Percentiles rank a stretch among this genome's conserved stretches.
phyloP scores from a whole-genome alignment of 2,113 vertebrate species.

The Apaloderma vittatum region DNA sequence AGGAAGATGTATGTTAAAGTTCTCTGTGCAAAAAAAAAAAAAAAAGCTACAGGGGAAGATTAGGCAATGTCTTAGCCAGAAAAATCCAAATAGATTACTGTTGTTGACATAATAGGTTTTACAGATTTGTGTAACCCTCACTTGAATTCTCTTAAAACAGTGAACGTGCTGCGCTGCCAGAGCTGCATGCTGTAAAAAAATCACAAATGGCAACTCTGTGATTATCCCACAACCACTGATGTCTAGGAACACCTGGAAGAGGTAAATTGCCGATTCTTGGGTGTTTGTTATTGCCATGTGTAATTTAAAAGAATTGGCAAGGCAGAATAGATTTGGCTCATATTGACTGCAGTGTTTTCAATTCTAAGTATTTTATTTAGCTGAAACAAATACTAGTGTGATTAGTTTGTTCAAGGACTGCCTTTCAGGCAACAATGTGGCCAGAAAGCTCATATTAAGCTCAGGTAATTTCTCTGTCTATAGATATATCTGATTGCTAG shows the following conservation, averaged over 20 bases:
- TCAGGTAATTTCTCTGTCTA: background rate
- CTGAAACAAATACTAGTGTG: background rate
- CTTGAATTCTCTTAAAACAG: background rate
- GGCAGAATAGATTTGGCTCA: background rate
- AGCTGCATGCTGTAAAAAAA: background rate
- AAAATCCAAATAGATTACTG: background rate
- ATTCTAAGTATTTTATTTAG: background rate
- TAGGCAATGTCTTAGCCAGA: background rate
- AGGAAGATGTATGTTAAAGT: background rate
- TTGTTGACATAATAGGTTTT: background rate
- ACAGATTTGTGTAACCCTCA: background rate
- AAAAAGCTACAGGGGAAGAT: background rate
- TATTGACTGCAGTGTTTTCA: background rate
- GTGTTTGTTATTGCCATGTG: background rate
- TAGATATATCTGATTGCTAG: background rate
- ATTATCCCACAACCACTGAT: background rate
- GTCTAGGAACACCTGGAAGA: background rate
- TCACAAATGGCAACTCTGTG: background rate
- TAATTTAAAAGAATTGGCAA: background rate
- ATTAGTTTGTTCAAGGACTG: background rate
- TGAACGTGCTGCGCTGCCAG: background rate
- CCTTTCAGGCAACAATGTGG: background rate
- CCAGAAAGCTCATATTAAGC: background rate
- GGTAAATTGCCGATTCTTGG: background rate
- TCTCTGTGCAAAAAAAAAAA: background rate